phyloP scores from a whole-genome alignment of 1,140 invertebrate genomes.

The Musca domestica region DNA sequence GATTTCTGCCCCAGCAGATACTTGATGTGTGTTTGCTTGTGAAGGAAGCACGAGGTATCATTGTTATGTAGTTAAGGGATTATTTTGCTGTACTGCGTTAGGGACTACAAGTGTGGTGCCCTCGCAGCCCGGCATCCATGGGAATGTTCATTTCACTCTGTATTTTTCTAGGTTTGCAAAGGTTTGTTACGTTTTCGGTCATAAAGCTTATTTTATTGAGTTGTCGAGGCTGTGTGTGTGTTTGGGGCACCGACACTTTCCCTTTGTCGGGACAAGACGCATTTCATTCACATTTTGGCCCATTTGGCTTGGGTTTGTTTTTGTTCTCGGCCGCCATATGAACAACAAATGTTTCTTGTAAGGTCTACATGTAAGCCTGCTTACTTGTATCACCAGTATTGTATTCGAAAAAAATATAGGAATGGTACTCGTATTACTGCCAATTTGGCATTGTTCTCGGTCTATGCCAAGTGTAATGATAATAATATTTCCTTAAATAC shows the following conservation, averaged over 20 bases:
- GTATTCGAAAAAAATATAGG: neutral
- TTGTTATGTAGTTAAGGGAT: constrained; percentile 10
- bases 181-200: constrained; percentile 31
- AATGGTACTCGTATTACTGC: neutral
- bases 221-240: constrained; percentile 50
- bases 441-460: constrained; percentile 14
- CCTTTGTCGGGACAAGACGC: no score
- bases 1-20: neutral
- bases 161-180: constrained; percentile 16
- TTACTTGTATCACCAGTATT: neutral
- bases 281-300: no score
- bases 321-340: neutral
- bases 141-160: neutral
- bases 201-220: constrained; percentile 54
- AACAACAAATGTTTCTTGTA: neutral
- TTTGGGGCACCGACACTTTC: neutral
- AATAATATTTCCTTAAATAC: constrained; percentile 3
- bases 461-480: neutral
- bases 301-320: neutral
- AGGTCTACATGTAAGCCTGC: neutral
- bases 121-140: no score
- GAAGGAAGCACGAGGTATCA: neutral
- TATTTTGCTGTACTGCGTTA: neutral
- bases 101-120: neutral
- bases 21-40: neutral